A percentile compares a stretch with the other conserved stretches of the same genome.
phyloP scores from a whole-genome alignment of 2,888 invertebrate genomes.

The Tricholauxania praeusta region DNA sequence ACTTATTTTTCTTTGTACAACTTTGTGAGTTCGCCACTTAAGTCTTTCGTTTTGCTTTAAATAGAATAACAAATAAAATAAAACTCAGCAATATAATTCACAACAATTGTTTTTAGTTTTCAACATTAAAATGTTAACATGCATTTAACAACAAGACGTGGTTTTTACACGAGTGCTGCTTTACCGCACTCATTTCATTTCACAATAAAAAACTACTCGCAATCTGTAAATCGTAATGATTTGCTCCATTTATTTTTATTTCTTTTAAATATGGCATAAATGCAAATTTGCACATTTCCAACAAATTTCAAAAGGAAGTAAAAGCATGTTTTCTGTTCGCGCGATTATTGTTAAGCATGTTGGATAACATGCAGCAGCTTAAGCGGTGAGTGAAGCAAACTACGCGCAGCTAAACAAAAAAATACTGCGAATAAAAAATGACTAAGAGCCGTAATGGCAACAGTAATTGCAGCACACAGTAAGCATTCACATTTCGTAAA shows the following conservation, averaged over 20 bases:
- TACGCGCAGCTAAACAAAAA: background rate
- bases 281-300: background rate
- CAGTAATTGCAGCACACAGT: slow-evolving; percentile 3
- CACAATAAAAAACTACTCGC: background rate
- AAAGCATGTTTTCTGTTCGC: slow-evolving; percentile 14
- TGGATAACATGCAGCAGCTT: too few species aligned
- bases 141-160: background rate
- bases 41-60: background rate
- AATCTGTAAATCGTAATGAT: background rate
- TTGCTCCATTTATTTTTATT: slow-evolving; percentile 16
- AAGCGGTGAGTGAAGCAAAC: too few species aligned
- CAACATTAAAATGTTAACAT: background rate
- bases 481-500: slow-evolving; percentile 26
- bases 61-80: background rate
- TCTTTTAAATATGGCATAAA: background rate
- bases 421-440: background rate
- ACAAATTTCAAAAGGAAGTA: slow-evolving; percentile 15
- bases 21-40: background rate
- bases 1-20: too few species aligned
- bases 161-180: background rate
- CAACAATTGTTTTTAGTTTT: background rate
- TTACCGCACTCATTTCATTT: background rate
- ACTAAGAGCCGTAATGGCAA: background rate
- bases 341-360: background rate
- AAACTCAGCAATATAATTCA: background rate